Base-by-base conservation (phyloP, 2,113 vertebrate genomes). In the Passer montanus region DNA sequence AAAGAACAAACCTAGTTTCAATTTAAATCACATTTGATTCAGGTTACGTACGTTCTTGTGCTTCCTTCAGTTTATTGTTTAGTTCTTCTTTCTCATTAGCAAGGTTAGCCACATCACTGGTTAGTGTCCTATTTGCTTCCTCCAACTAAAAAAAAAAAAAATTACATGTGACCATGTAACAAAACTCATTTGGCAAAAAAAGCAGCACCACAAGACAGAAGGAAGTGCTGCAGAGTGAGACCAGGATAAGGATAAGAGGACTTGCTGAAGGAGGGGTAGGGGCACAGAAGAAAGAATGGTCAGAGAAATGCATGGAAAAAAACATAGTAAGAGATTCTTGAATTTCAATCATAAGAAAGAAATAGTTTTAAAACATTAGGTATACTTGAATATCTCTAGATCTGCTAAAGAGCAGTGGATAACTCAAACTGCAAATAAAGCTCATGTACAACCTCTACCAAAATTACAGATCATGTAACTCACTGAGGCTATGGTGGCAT, bases 31-130 rank as follows among this genome's bases (percentile, higher is more conserved):
- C 8, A 33, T 50, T 77, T 88, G 11, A 49, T 76, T 90, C 72
- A 69, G 37, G 79, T 89, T 94, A 98, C 98, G 84, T 97, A 99
- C 99, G 98, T 91, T 99, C 99, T 81, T 98, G 97, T 30, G 96
- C 90, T 73, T 99, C 99, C 96, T 99, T 99, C 82, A 99, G 82
- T 95, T 99, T 99, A 97, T 99, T 99, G 97, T 99, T 99, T 63
- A 99, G 96, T 74, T 99, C 99, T 95, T 99, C 99, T 94, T 99
- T 99, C 97, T 99, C 99, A 87, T 99, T 99, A 84, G 99, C 99
- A 75, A 99, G 98, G 97, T 99, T 99, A 74, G 99, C 99, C 39
- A 99, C 99, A 84, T 99, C 99, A 86, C 98, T 99, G 17, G 99
- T 99, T 83, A 99, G 97, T 12, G 99, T 99, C 93, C 99, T 98